Evolutionary conservation across 2,113 vertebrate species (phyloP), one percentile per base, ranked within the genome.

Genomic region (Oxygymnocypris stewartii): DNA sequence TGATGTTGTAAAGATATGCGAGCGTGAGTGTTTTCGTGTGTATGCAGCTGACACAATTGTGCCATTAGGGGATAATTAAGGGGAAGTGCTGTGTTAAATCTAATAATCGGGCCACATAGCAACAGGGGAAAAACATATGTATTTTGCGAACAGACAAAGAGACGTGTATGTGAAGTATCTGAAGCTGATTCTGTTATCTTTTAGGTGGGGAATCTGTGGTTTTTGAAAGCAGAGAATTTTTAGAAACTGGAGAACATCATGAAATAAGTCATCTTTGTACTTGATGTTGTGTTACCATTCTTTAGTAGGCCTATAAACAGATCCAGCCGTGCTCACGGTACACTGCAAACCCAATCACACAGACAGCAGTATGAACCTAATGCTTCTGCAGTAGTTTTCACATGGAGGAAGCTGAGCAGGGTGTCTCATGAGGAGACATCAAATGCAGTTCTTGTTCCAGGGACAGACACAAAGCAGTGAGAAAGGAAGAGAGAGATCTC

Each of bases 11-110:
- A 57, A 51, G 65, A 49, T 73, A 73, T 35, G 20, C 79, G 37
- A 42, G 18, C 1, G 23, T 59, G 12, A 25, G 47, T 87, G 82
- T 79, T 80, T 84, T 47, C 31, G 28, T 75, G 40, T 75, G 63
- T 84, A 71, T 73, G 63, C 82, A 85, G 84, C 76, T 79, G 75
- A 85, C 74, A 40, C 49, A 79, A 78, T 82, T 77, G 25, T 82
- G 23, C 47, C 82, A 82, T 82, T 82, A 73, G 81, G 74, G 63
- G 37, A 65, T 82, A 51, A 82, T 87, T 84, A 82, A 71, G 31
- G 65, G 75, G 57, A 81, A 25, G 16, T 79, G 25, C 44, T 75
- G 75, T 75, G 31, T 49, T 88, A 74, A 74, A 86, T 86, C 69
- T 51, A 86, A 80, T 44, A n/a, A 49, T 63, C 65, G 23, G 16